Base-by-base conservation (phyloP, 2,888 invertebrate species). In the Drosophila longiperda region DNA sequence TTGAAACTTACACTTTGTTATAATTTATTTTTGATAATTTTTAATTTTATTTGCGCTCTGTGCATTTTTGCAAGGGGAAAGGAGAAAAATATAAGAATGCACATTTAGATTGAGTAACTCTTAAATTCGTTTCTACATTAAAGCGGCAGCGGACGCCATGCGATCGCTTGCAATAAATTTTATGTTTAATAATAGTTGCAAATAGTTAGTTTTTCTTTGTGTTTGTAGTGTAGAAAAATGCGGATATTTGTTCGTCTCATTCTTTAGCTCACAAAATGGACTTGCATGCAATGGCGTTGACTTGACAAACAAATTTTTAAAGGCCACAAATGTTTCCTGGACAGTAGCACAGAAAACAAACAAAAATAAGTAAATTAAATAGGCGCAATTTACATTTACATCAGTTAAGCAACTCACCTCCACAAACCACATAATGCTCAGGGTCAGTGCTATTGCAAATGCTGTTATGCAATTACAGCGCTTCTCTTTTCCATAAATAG, bases 191-290 rank as follows among this genome's bases (percentile, higher is more conserved):
- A 67, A 63, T 63, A 40, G 34, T 63, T 60, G 75, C 66, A 67
- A 75, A 52, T 68, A 60, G 54, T 32, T 55, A 6, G 15, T 32
- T 65, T 50, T 26, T 20, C 5, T 36, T 38, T 55, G 26, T 55
- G 26, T 55, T 55, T 38, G 8, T 38, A 60, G 42, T 61, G 89
- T 96, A 96, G 52, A 97, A 94, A 92, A 96, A 97, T 76, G 96
- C 0, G 96, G 96, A 93, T 95, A 95, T 55, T 93, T 92, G 80
- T 94, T 94, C 26, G 93, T 92, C 83, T 96, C 96, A 72, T 94
- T 94, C 78, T 94, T 94, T 52, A 95, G 92, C 78, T 94, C 94
- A 78, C 94, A 93, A 82, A 94, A 94, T 0, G 95, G 95, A 92
- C 95, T 95, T n/a, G 94, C 93, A 84, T 94, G 94, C 64, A 94